These are phyloP conservation scores for Mythimna lalbum DNA, from an alignment of 2,888 invertebrate species.

Conservation along the genomic window DNA sequence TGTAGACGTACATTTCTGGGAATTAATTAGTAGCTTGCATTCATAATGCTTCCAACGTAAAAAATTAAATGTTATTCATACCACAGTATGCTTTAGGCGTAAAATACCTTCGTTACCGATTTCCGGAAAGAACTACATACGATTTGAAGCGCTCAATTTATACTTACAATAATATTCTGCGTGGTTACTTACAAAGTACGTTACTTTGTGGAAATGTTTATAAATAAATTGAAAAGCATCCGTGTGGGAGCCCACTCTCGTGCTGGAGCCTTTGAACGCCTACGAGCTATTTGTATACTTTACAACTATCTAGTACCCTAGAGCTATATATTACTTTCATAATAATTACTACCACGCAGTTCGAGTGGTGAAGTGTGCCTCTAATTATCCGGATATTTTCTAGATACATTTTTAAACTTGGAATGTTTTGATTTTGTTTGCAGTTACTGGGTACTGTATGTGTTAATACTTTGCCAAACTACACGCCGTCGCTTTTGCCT, in stretches of 20 bases:
- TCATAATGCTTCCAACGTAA: neutral
- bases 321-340: slow-evolving; percentile 17
- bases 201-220: neutral
- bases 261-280: neutral
- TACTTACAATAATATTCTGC: too few species aligned
- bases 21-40: neutral
- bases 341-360: slow-evolving; percentile 31
- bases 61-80: neutral
- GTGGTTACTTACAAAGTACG: too few species aligned
- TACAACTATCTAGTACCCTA: slow-evolving; percentile 35
- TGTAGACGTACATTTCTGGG: neutral
- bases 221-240: too few species aligned
- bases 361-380: neutral
- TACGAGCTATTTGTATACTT: slow-evolving; percentile 18
- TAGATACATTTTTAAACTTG: neutral
- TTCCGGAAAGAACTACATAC: neutral
- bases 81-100: too few species aligned
- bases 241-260: slow-evolving; percentile 18
- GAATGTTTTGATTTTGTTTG: neutral
- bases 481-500: neutral
- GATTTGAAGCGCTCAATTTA: too few species aligned
- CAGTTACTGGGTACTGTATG: neutral
- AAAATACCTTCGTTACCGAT: neutral
- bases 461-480: neutral
- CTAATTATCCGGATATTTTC: neutral